A percentile compares a stretch with the other conserved stretches of the same genome.
Conservation (phyloP, 2,888 invertebrate genomes). For the Dasypogon diadema region DNA sequence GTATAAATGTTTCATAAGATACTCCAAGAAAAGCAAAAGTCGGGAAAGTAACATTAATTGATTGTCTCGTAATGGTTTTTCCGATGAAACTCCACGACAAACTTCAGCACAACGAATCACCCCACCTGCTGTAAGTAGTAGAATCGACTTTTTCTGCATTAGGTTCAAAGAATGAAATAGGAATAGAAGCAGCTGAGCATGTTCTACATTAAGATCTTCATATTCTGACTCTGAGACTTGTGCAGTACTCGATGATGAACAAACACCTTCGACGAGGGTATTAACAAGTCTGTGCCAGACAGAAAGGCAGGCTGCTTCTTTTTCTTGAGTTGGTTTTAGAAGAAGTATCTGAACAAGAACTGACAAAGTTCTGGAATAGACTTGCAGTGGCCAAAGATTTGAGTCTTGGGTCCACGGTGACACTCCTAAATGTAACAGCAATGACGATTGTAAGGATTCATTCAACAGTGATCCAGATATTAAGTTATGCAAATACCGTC, state of each 20-base stretch:
- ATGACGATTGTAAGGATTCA: slow-evolving; percentile 77
- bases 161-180: slow-evolving; percentile 94
- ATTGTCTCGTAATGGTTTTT: slow-evolving; percentile 67
- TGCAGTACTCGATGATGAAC: slow-evolving; percentile 60
- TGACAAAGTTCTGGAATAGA: slow-evolving; percentile 81
- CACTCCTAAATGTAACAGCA: slow-evolving; percentile 80
- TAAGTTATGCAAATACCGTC: slow-evolving; percentile 73
- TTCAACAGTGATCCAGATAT: slow-evolving; percentile 78
- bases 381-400: slow-evolving; percentile 82
- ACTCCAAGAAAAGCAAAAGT: slow-evolving; percentile 88
- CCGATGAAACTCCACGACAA: slow-evolving; percentile 69
- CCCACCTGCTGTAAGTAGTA: slow-evolving; percentile 84
- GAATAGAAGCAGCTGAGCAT: slow-evolving; percentile 92
- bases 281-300: slow-evolving; percentile 93
- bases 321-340: slow-evolving; percentile 83
- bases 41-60: slow-evolving; percentile 88
- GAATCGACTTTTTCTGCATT: slow-evolving; percentile 96
- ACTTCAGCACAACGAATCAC: slow-evolving; percentile 77
- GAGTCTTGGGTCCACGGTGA: slow-evolving; percentile 78
- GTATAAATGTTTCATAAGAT: slow-evolving; percentile 94
- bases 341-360: slow-evolving; percentile 89
- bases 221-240: slow-evolving; percentile 64
- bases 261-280: slow-evolving; percentile 88
- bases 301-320: slow-evolving; percentile 89
- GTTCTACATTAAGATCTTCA: slow-evolving; percentile 93